Base-by-base conservation (phyloP, 2,888 invertebrate genomes). In the Strigamia crassipes region DNA sequence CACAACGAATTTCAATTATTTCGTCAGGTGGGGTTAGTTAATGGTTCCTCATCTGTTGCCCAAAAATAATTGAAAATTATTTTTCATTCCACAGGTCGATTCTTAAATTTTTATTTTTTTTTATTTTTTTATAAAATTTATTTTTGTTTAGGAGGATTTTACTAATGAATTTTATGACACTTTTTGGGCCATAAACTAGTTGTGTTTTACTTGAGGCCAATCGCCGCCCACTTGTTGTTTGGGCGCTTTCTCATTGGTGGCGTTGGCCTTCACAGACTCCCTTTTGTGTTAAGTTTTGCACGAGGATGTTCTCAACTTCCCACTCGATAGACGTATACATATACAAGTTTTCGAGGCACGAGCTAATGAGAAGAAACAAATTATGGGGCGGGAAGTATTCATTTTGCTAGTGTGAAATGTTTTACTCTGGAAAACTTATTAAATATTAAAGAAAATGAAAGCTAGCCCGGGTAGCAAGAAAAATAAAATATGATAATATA, bases 351-450 rank as follows among this genome's bases (percentile, higher is more conserved):
- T 66, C 12, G 21, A 66, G 61, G 21, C 61, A 66, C 61, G 21
- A 66, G 61, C 61, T 66, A 66, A 66, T 66, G 61, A 66, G 61
- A 66, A 66, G 61, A 23, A 66, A 66, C 61, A 66, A 66, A 66
- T 66, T 66, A 66, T 66, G 61, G 61, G 61, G 12, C 1, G 61
- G 18, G 21, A 66, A 66, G 61, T 66, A 66, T 66, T 66, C 61
- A 66, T 66, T 66, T 66, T 66, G 61, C 61, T 18, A 66, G 61
- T 66, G 61, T 23, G 23, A 66, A 66, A 66, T 66, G 61, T 66
- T 66, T 66, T 66, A n/a, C 61, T n/a, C 61, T 23, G 5, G 61
- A 12, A 21, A 18, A 66, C 61, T 66, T 66, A 66, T 66, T 66
- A 66, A 66, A 66, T 66, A 66, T 66, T 66, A 66, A 66, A 66